phyloP scores from a whole-genome alignment of 1,140 invertebrate species.

The Drosophila subobscura region DNA sequence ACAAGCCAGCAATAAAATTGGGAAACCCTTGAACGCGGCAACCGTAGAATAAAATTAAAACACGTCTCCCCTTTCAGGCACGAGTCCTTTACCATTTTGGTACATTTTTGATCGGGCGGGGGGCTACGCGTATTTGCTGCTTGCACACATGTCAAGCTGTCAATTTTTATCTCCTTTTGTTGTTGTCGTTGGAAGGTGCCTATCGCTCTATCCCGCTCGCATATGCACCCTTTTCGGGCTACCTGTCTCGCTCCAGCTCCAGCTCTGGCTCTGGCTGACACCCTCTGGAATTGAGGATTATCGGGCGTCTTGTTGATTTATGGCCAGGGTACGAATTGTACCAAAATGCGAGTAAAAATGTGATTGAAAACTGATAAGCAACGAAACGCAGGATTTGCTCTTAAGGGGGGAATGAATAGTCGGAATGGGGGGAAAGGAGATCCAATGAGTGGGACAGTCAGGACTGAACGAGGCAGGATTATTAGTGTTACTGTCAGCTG shows the following conservation, averaged over 20 bases:
- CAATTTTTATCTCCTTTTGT: slow-evolving; percentile 73
- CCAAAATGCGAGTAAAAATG: slow-evolving; percentile 71
- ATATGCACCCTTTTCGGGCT: slow-evolving; percentile 4
- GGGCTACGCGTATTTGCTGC: slow-evolving; percentile 17
- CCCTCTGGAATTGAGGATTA: slow-evolving; percentile 64
- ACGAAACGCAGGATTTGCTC: slow-evolving; percentile 35
- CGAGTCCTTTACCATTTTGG: slow-evolving; percentile 10
- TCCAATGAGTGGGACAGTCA: not conserved
- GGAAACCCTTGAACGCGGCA: slow-evolving; percentile 15
- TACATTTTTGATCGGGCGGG: slow-evolving; percentile 12
- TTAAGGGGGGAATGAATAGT: slow-evolving; percentile 5
- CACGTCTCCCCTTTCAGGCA: slow-evolving; percentile 45
- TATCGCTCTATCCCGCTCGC: slow-evolving; percentile 15
- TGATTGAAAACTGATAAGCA: slow-evolving; percentile 81
- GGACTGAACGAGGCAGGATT: slow-evolving; percentile 29
- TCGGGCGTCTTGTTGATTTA: slow-evolving; percentile 71
- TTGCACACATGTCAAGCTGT: slow-evolving; percentile 80
- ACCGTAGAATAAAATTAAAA: slow-evolving; percentile 65
- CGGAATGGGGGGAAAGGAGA: not conserved
- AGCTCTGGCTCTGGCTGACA: slow-evolving; percentile 26
- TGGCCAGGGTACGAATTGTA: slow-evolving; percentile 40
- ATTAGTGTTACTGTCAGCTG: slow-evolving; percentile 78
- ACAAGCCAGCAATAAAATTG: slow-evolving; percentile 17
- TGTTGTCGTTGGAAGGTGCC: slow-evolving; percentile 42
- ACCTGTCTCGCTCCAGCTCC: slow-evolving; percentile 12